Evolutionary conservation across 2,113 vertebrate genomes (phyloP), one percentile per base, ranked within the genome.

Genomic region (Anhinga rufa): DNA sequence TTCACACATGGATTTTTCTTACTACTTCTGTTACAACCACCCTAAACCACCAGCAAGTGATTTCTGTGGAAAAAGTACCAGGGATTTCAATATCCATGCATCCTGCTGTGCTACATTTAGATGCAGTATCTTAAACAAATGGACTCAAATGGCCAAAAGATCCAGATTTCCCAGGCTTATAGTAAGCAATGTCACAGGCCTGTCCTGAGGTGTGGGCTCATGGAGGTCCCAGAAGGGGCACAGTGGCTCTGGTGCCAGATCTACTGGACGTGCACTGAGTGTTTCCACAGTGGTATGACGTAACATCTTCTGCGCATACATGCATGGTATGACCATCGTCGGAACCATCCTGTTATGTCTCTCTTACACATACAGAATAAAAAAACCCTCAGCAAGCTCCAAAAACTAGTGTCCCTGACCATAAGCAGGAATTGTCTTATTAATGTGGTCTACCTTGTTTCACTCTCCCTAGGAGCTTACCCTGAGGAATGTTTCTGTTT

Each of bases 161-260:
- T 36, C 10, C 19, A 40, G 10, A 76, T 80, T 91, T 79, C 25
- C 25, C 70, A 64, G 29, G 14, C 28, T 86, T 69, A 29, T 9
- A 46, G 36, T 18, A 7, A 82, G 44, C 20, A 44, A 18, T 69
- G 62, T 22, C 66, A 26, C 20, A 51, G 72, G 32, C 48, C 48
- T 68, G 26, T 76, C 66, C 40, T 31, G 75, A 57, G 32, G 19
- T 0, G 0, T 46, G n/a, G 31, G n/a, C 25, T 2, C 0, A 1
- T 18, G 12, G 42, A 82, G 8, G 25, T 54, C 34, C 13, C 51
- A 58, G 28, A 24, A 82, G 61, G 31, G 55, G 52, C 44, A 68
- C 22, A 48, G 21, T 14, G n/a, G 12, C 65, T 71, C 22, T 68
- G 18, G 20, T 81, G 40, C n/a, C 54, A 46, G 25, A 52, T n/a